These are phyloP conservation scores for Eptesicus fuscus DNA, from an alignment of 2,113 vertebrate genomes.

Conservation along the genomic window DNA sequence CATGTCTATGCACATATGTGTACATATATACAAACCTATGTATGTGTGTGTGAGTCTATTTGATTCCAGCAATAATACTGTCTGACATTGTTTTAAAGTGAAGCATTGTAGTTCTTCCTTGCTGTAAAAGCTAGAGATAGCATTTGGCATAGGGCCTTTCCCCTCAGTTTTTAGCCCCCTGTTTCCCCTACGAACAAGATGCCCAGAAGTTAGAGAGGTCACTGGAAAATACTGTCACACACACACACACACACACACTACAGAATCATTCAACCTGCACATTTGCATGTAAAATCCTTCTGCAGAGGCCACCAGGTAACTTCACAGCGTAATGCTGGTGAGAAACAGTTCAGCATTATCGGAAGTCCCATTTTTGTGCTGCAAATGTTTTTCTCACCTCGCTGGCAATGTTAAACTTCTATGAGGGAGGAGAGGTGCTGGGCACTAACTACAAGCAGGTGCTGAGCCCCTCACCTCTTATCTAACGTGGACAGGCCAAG, in stretches of 20 bases:
- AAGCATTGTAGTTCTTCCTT: neutral
- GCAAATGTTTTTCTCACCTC: constrained; percentile 66
- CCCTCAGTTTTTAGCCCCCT: neutral
- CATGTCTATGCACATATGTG: neutral
- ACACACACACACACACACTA: neutral
- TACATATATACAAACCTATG: too few species aligned
- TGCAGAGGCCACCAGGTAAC: constrained; percentile 62
- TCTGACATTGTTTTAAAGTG: neutral
- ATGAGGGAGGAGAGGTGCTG: constrained; percentile 36
- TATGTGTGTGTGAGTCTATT: neutral
- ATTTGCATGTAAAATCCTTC: constrained; percentile 73
- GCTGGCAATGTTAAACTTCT: constrained; percentile 62
- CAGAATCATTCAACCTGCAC: constrained; percentile 56
- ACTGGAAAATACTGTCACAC: neutral
- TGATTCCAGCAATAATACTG: neutral
- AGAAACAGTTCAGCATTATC: constrained; percentile 78
- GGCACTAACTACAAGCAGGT: fast-evolving
- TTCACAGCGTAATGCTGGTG: constrained; percentile 56
- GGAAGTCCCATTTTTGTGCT: constrained; percentile 69
- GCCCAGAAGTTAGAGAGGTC: neutral
- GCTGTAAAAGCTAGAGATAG: neutral
- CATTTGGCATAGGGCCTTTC: neutral
- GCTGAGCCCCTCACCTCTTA: neutral
- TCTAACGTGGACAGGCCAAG: constrained; percentile 57
- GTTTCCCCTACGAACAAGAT: neutral